Evolutionary conservation across 2,888 invertebrate genomes (phyloP), one percentile per base, ranked within the genome.

Genomic region (Hipparchia semele): DNA sequence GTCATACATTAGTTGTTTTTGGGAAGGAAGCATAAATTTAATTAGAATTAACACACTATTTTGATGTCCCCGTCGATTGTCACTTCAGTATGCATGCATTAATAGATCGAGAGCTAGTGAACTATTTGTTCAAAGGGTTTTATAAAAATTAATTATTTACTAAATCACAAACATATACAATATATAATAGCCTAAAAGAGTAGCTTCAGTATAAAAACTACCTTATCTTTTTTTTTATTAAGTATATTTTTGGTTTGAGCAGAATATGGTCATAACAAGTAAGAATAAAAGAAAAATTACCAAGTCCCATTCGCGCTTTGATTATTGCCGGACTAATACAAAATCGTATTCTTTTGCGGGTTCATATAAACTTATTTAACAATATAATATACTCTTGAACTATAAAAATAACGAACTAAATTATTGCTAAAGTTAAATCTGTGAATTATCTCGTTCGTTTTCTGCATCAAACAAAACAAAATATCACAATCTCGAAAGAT

Each of bases 11-110:
- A 54, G 33, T 68, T 60, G n/a, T 51, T 66, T 70, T 70, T 60
- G 46, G 69, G 65, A 64, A n/a, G 73, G 66, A 54, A 59, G 23
- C 61, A 61, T 61, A 69, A 61, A 39, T 61, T 69, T 68, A 59
- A 51, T 60, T 60, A 68, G 33, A 45, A 58, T 54, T 69, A 69
- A 61, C 13, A 13, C 68, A 61, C 60, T 68, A 9, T 60, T 61
- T 65, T n/a, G 51, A 69, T 68, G n/a, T 61, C 51, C 67, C 49
- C 62, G 39, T 66, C 12, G 33, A 67, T 56, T 67, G 23, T 58
- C 13, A 51, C 49, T 62, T 58, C n/a, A 61, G 61, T 54, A 67
- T 69, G 68, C 62, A 62, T 49, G 59, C 58, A 68, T 68, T 68
- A 23, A 53, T 65, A 65, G 51, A 33, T 33, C 65, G 51, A 53